Conservation (phyloP, 2,888 invertebrate species). For the Prenolepis imparis region DNA sequence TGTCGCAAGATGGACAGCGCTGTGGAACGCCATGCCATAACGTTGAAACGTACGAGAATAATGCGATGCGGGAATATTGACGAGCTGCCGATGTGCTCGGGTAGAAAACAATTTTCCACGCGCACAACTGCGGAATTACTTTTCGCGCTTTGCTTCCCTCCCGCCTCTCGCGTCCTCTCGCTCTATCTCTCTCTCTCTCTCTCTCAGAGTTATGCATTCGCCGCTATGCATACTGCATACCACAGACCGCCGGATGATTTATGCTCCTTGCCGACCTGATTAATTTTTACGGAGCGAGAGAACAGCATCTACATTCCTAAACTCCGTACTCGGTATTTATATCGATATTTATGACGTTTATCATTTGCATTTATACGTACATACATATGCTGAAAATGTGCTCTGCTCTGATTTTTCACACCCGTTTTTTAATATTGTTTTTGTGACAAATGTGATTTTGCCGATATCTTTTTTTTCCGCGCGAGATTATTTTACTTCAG, state of each 20-base stretch:
- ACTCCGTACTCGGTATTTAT: neutral
- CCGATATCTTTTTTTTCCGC: neutral
- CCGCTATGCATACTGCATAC: neutral
- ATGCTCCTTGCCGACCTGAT: conserved; percentile 21
- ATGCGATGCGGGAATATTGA: conserved; percentile 68
- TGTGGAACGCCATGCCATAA: conserved; percentile 62
- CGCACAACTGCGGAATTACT: conserved; percentile 28
- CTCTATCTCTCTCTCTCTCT: neutral
- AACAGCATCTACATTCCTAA: neutral
- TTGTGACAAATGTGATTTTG: neutral
- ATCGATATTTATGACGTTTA: neutral
- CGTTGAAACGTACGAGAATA: conserved; percentile 44
- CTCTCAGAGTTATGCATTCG: neutral
- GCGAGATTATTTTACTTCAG: neutral
- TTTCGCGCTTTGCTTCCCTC: neutral
- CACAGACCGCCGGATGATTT: conserved; percentile 5
- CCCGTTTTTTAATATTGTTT: neutral
- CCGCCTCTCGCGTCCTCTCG: neutral
- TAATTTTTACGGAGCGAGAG: conserved; percentile 2
- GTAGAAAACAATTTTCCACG: conserved; percentile 61
- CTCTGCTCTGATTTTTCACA: neutral
- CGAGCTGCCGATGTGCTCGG: conserved; percentile 52
- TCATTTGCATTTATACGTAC: neutral
- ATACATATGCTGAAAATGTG: neutral
- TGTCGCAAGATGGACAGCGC: conserved; percentile 67